Evolutionary conservation across 2,797 vertebrate species (phyloP), one percentile per base, ranked within the genome.

Genomic region (Adelosebastes latens): DNA sequence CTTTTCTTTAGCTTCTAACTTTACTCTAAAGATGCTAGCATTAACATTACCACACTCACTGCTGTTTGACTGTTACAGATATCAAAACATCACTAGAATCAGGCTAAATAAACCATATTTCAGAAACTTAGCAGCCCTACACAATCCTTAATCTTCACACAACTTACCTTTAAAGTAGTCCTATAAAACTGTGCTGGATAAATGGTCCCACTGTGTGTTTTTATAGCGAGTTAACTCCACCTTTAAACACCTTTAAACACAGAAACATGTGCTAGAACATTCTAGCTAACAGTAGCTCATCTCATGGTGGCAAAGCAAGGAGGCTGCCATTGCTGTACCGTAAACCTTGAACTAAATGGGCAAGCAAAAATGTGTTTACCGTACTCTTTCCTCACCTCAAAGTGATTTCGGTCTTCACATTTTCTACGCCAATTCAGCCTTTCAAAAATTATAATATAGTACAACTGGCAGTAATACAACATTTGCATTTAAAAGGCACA

Each of bases 261-360:
- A 72, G 10, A 39, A 39, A 39, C 36, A 89, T 0, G 27, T 6
- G 25, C 94, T 79, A 75, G 95, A 95, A 95, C 64, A 3, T 94
- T 95, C 94, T 87, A 87, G 94, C 83, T 83, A 36, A 20, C 31
- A 7, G 0, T 22, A 81, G 80, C 83, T 39, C 25, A 18, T 34
- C 63, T 68, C 85, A 25, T 3, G 24, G n/a, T n/a, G n/a, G n/a
- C n/a, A n/a, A 25, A 34, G 12, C 39, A 46, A 3, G 90, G 63
- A 75, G 59, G 89, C 82, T 1, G 89, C 91, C 93, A 93, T 14
- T 92, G 42, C 34, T 93, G 79, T 90, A 90, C 92, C 92, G 88
- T 94, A 94, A 92, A 58, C 11, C 0, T 1, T 1, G 0, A n/a
- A 84, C 0, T 4, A 81, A 68, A 76, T 0, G 2, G 11, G 42